Percentiles rank a stretch among this genome's conserved stretches.
Conservation (phyloP, 2,797 vertebrate species). For the Melanotaenia pygmaea region DNA sequence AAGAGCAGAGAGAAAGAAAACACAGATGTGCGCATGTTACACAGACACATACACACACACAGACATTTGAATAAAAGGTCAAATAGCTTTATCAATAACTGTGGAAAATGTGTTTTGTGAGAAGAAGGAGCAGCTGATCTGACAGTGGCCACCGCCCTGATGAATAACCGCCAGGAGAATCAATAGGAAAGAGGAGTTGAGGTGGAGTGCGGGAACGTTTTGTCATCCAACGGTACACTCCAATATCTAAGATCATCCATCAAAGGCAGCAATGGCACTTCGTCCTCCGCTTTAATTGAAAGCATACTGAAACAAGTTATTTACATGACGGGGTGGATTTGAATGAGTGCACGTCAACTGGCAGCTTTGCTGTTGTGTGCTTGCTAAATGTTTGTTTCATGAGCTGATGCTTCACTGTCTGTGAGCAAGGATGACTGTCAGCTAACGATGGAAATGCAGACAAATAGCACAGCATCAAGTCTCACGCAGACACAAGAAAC, state of each 20-base stretch:
- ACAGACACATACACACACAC: slow-evolving; percentile 56
- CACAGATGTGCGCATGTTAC: slow-evolving; percentile 73
- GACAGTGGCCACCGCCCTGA: slow-evolving; percentile 83
- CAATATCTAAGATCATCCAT: slow-evolving; percentile 87
- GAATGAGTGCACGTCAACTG: slow-evolving; percentile 71
- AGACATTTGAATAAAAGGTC: slow-evolving; percentile 83
- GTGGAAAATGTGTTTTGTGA: slow-evolving; percentile 82
- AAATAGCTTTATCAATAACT: slow-evolving; percentile 84
- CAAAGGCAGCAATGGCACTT: slow-evolving; percentile 80
- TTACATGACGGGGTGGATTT: slow-evolving; percentile 86
- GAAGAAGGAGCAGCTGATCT: slow-evolving; percentile 79
- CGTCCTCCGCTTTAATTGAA: slow-evolving; percentile 84
- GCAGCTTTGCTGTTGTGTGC: slow-evolving; percentile 67
- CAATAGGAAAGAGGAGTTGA: slow-evolving; percentile 85
- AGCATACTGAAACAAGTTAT: slow-evolving; percentile 86
- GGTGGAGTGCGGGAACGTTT: slow-evolving; percentile 83
- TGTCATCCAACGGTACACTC: slow-evolving; percentile 86
- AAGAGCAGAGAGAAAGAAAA: slow-evolving; percentile 76
- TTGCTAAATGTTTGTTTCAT: slow-evolving; percentile 79
- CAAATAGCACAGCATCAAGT: slow-evolving; percentile 54
- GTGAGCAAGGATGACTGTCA: slow-evolving; percentile 62
- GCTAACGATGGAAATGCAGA: slow-evolving; percentile 60
- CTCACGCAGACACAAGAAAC: slow-evolving; percentile 30
- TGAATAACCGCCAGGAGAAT: slow-evolving; percentile 84
- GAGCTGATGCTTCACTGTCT: slow-evolving; percentile 70